Conservation (phyloP, 1,140 invertebrate genomes). For the Penaeus vannamei region DNA sequence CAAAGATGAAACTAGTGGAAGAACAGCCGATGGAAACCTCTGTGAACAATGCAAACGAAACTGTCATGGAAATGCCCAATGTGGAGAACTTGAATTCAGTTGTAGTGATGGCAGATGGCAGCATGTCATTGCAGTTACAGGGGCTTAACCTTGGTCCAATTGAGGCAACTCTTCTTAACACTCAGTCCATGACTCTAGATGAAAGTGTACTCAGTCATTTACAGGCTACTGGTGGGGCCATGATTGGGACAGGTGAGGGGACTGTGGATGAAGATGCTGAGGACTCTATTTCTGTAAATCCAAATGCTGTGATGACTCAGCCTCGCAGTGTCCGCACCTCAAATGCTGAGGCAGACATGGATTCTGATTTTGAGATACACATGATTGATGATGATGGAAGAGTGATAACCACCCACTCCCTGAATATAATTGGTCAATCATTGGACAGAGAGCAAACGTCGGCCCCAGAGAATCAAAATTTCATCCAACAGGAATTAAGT, state of each 20-base stretch:
- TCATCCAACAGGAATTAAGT: slow-evolving; percentile 41
- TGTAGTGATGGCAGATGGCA: slow-evolving; percentile 57
- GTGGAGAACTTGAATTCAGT: slow-evolving; percentile 59
- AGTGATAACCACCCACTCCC: slow-evolving; percentile 11
- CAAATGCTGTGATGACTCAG: slow-evolving; percentile 58
- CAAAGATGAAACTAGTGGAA: background rate
- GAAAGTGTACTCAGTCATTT: slow-evolving; percentile 54
- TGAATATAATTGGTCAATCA: slow-evolving; percentile 35
- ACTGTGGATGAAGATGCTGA: slow-evolving; percentile 57
- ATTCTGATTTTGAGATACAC: slow-evolving; percentile 46
- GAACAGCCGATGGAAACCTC: slow-evolving; percentile 23
- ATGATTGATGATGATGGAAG: slow-evolving; percentile 52
- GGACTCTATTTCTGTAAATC: slow-evolving; percentile 58
- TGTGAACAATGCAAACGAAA: slow-evolving; percentile 23
- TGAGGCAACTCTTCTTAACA: slow-evolving; percentile 52
- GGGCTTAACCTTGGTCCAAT: slow-evolving; percentile 49
- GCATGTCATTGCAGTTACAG: slow-evolving; percentile 47
- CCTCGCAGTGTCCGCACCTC: slow-evolving; percentile 39
- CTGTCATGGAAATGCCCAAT: slow-evolving; percentile 55
- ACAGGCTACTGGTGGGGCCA: slow-evolving; percentile 51
- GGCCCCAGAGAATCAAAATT: slow-evolving; percentile 22
- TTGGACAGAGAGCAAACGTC: slow-evolving; percentile 21
- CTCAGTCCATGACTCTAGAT: slow-evolving; percentile 56
- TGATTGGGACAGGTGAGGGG: slow-evolving; percentile 52
- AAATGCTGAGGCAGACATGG: slow-evolving; percentile 16